phyloP scores from a whole-genome alignment of 1,140 invertebrate genomes.

The Probaryconus sp. region DNA sequence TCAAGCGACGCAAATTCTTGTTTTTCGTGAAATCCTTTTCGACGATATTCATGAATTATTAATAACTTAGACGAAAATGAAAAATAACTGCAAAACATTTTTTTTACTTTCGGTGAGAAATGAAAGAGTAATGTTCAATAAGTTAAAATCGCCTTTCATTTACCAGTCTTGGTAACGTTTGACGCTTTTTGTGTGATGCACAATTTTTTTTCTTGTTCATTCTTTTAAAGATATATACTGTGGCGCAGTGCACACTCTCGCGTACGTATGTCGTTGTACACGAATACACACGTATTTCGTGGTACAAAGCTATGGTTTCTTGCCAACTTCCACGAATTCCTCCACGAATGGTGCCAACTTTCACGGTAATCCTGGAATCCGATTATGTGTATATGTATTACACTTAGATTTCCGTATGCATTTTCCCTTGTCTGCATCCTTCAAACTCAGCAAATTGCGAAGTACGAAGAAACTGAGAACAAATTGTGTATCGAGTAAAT shows the following conservation, averaged over 20 bases:
- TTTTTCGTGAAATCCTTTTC: no score
- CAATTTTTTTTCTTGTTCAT: neutral
- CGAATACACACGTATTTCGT: neutral
- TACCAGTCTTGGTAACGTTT: no score
- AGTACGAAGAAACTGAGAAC: neutral
- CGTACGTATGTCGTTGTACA: neutral
- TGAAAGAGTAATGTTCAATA: no score
- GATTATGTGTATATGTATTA: neutral
- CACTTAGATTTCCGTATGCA: neutral
- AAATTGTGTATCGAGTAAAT: neutral
- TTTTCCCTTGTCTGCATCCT: neutral
- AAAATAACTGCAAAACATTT: no score
- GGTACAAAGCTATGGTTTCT: neutral
- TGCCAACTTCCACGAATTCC: neutral
- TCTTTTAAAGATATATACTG: neutral
- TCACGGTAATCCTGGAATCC: slow-evolving; percentile 5
- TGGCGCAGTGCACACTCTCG: no score
- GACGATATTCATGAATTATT: no score
- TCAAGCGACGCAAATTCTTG: no score
- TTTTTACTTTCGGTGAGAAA: no score
- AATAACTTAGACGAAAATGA: no score
- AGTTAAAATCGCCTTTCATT: no score
- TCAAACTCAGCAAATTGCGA: neutral
- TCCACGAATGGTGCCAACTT: neutral
- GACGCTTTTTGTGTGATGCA: neutral